Evolutionary conservation across 1,140 invertebrate species (phyloP), one percentile per base, ranked within the genome.

Genomic region (Drosophila murphyi): DNA sequence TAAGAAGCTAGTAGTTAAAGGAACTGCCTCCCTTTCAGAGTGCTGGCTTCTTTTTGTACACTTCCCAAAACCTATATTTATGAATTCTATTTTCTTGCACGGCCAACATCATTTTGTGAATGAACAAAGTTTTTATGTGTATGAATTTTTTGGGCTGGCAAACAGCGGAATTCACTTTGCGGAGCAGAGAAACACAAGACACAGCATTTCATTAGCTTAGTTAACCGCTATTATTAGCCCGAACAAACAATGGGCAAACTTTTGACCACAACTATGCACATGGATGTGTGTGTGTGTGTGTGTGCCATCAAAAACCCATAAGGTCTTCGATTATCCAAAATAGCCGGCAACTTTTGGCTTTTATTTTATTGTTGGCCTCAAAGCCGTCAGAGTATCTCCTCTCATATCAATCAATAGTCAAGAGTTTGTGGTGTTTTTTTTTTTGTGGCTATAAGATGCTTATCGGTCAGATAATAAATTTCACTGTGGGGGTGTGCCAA

Each of bases 401-500:
- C 55, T 3, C 76, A 83, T 80, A 87, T 87, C 83, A 83, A 87
- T 87, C 83, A 88, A 88, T 83, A 69, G 69, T 59, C 69, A 62
- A 64, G 52, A 81, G 68, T 67, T 71, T 45, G 12, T 64, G 50
- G 72, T 20, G 56, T 32, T 41, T 55, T 80, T 20, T 39, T 8
- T 8, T 7, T 43, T 43, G 10, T 62, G 54, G 73, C 69, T 54
- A 68, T 69, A 64, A 87, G 85, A 88, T 88, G 74, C 74, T 81
- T 88, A 88, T 88, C 85, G 52, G 59, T 50, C 54, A 69, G 77
- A 75, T 88, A 88, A 88, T 88, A 88, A 88, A 88, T 88, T 88
- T 88, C 85, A 60, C 80, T 81, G 74, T 88, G 85, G 83, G 83
- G 83, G 83, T 80, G 85, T 88, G 48, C 6, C 52, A 32, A 43